Base-by-base conservation (phyloP, 2,113 vertebrate genomes). In the Dendropsophus ebraccatus region DNA sequence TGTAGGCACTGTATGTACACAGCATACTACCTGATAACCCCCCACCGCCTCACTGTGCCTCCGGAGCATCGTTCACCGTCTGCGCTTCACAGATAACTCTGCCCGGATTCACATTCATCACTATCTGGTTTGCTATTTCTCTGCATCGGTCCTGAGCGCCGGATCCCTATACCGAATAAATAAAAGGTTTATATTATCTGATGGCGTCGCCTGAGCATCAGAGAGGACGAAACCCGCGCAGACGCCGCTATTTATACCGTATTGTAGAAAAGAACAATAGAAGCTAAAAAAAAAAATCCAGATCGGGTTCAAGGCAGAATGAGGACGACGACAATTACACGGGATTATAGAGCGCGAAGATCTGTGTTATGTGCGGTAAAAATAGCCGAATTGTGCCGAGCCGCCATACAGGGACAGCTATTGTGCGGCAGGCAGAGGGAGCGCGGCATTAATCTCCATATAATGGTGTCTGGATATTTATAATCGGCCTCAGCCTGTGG, bases 281-380 rank as follows among this genome's bases (percentile, higher is more conserved):
- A 73, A 62, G 56, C 45, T 45, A 12, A 30, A 65, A 41, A 65
- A 41, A 50, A 52, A 30, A 50, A 32, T 13, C 30, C 1, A 35
- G 65, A 60, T 67, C 62, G 28, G 74, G 47, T 45, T 6, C 17
- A 16, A 11, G 37, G 47, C 73, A 8, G 67, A 45, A 16, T 28
- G 60, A 32, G 47, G 30, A 79, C 65, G n/a, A 41, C 35, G 28
- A 85, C 75, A 70, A 85, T 85, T 52, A 79, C 75, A 25, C 10
- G 32, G 19, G 75, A 65, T 78, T 47, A 10, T 37, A 17, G 52
- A 58, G 72, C 80, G 58, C 56, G 60, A 85, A 85, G 80, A 58
- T 80, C 84, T 56, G 23, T 79, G 79, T 70, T 50, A 78, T 49
- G 25, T 30, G 19, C 6, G 17, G 56, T 73, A 73, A 60, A 81